Percentiles rank a stretch among this genome's conserved stretches.
phyloP scores from a whole-genome alignment of 2,888 invertebrate species.

The Drosophila mercatorum region DNA sequence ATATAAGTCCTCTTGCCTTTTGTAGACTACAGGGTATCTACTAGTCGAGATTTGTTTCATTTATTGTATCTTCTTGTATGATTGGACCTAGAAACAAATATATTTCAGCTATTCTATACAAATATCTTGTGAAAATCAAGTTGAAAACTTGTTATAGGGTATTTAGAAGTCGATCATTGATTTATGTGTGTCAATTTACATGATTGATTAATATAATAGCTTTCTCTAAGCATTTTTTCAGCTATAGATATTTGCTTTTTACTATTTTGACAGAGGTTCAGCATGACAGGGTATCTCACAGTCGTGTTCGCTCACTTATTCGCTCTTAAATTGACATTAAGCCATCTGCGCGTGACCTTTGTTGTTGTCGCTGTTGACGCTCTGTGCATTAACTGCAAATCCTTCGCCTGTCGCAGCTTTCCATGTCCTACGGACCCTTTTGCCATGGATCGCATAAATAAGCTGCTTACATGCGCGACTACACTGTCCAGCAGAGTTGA shows the following conservation, averaged over 20 bases:
- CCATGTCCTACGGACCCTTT: slow-evolving; percentile 30
- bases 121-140: neutral
- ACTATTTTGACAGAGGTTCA: neutral
- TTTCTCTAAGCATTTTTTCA: neutral
- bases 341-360: slow-evolving; percentile 46
- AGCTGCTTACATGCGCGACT: slow-evolving; percentile 44
- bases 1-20: too few relatives aligned
- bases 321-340: slow-evolving; percentile 3
- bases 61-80: too few relatives aligned
- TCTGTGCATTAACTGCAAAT: slow-evolving; percentile 39
- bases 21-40: too few relatives aligned
- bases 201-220: neutral
- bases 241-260: too few relatives aligned
- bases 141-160: neutral
- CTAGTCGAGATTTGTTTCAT: too few relatives aligned
- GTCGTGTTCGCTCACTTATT: neutral
- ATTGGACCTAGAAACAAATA: too few relatives aligned
- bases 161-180: neutral
- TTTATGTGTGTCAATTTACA: too few relatives aligned
- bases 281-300: neutral
- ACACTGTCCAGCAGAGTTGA: slow-evolving; percentile 43
- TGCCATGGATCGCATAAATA: slow-evolving; percentile 30
- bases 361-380: slow-evolving; percentile 25
- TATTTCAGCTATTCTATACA: neutral
- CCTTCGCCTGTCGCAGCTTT: slow-evolving; percentile 12